phyloP scores from a whole-genome alignment of 2,797 vertebrate species.

The Tragelaphus oryx region DNA sequence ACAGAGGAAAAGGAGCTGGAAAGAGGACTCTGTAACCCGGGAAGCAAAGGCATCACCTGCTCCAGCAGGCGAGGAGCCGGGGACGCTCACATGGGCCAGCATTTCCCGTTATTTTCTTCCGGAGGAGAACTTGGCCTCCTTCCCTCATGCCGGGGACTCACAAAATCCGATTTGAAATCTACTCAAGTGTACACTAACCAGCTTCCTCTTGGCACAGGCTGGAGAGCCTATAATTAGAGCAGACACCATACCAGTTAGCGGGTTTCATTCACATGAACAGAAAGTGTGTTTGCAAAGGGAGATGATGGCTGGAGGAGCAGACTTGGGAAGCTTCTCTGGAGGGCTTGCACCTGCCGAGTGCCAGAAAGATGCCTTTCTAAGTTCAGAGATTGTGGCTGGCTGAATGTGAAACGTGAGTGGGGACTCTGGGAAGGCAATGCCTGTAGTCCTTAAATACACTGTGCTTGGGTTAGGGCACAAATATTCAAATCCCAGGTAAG shows the following conservation, averaged over 20 bases:
- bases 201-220: constrained; percentile 75
- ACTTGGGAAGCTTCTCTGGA: background rate
- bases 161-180: constrained; percentile 75
- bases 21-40: constrained; percentile 47
- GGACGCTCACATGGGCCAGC: constrained; percentile 61
- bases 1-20: background rate
- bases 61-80: constrained; percentile 54
- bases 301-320: constrained; percentile 12
- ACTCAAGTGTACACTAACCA: constrained; percentile 78
- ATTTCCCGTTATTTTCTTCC: constrained; percentile 72
- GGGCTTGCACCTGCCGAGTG: background rate
- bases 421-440: background rate
- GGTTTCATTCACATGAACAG: constrained; percentile 68
- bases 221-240: constrained; percentile 81
- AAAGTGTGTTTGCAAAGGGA: constrained; percentile 12
- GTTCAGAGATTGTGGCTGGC: background rate
- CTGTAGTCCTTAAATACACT: fast-evolving
- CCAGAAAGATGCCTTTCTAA: constrained; percentile 29
- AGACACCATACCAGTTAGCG: constrained; percentile 80
- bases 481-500: background rate
- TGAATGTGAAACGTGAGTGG: background rate
- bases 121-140: constrained; percentile 77
- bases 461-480: fast-evolving
- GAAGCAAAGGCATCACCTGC: constrained; percentile 55
- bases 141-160: constrained; percentile 75